These are phyloP conservation scores for Psephotus haematonotus DNA, from an alignment of 2,113 vertebrate species.

Conservation along the genomic window DNA sequence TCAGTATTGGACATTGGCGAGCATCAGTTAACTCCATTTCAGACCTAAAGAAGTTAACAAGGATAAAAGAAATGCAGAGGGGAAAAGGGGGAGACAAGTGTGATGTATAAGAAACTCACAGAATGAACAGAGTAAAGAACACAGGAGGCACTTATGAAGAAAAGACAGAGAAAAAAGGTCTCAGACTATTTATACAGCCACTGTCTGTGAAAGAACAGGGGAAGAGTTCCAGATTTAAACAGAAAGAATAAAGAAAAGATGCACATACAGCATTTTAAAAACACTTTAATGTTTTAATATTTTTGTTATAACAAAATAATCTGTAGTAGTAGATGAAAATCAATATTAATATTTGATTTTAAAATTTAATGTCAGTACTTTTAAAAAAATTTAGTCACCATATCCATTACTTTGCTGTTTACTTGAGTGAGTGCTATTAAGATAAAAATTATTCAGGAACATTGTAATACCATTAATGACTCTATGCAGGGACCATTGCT, in stretches of 20 bases:
- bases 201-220: background rate
- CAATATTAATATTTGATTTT: background rate
- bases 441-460: background rate
- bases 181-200: background rate
- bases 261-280: background rate
- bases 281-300: background rate
- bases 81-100: background rate
- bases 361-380: background rate
- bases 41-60: background rate
- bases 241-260: background rate
- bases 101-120: background rate
- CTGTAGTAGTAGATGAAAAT: background rate
- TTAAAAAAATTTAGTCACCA: background rate
- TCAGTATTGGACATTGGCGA: background rate
- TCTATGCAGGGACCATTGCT: background rate
- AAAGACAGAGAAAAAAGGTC: background rate
- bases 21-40: rapidly evolving
- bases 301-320: background rate
- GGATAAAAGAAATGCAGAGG: background rate
- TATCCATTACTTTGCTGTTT: background rate
- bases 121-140: background rate
- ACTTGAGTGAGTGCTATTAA: background rate
- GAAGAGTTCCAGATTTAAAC: background rate
- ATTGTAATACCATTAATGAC: background rate
- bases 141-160: background rate